These are phyloP conservation scores for Nysson spinosus DNA, from an alignment of 2,888 invertebrate genomes.

Conservation along the genomic window DNA sequence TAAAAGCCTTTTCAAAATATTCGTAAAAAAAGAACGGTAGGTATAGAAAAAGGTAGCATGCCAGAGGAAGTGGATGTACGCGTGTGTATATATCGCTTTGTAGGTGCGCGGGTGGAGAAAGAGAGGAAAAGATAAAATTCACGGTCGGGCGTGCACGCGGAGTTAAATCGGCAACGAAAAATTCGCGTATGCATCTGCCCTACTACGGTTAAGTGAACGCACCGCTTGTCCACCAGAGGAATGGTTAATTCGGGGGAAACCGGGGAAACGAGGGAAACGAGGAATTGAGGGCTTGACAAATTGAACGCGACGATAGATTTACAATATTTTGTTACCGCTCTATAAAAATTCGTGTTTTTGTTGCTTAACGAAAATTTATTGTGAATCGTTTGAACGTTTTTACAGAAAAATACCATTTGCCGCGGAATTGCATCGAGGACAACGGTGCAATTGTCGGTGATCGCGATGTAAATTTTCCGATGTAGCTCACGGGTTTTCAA, in stretches of 20 bases:
- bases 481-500: too few species aligned
- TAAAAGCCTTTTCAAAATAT: conserved; percentile 47
- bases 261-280: conserved; percentile 27
- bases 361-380: conserved; percentile 2
- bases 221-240: conserved; percentile 8
- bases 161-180: conserved; percentile 48
- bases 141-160: conserved; percentile 41
- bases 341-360: conserved; percentile 20
- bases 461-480: too few species aligned
- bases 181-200: conserved; percentile 39
- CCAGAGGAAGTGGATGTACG: too few species aligned
- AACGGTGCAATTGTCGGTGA: not conserved
- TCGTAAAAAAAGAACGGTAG: conserved; percentile 24
- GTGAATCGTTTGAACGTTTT: conserved; percentile 38
- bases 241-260: conserved; percentile 20
- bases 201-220: conserved; percentile 46
- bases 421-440: too few species aligned
- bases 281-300: conserved; percentile 45
- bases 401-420: not conserved
- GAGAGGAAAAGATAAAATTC: conserved; percentile 25
- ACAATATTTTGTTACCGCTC: conserved; percentile 28
- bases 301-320: conserved; percentile 39
- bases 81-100: too few species aligned
- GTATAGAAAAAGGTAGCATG: too few species aligned
- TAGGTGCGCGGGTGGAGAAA: not conserved